Evolutionary conservation across 2,888 invertebrate genomes (phyloP), one percentile per base, ranked within the genome.

Genomic region (Xanthia togata): DNA sequence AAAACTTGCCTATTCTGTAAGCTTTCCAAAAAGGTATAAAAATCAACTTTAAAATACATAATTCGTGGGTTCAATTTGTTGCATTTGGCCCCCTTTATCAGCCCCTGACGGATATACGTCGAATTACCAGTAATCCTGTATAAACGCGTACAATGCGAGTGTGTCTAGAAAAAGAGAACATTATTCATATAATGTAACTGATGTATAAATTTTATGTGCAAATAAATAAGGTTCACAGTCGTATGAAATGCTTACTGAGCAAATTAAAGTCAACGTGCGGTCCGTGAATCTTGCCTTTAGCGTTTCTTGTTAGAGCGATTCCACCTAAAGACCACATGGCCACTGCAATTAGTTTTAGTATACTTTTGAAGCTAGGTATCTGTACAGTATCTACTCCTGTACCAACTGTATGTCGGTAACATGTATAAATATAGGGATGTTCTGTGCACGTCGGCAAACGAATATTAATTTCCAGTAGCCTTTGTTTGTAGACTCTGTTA

Each of bases 381-480:
- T 31, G 47, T 6, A 6, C 8, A 53, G 0, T 64, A 47, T 47
- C 3, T 77, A 70, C 59, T 79, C 79, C 20, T 55, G 17, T 4
- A 11, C 31, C 26, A 50, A 50, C 76, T 35, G 14, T 50, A 20
- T 57, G 23, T 69, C n/a, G 14, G 53, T 41, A 41, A 9, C 47
- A 41, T 47, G 0, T 44, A 64, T 59, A 75, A 14, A 35, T 71
- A 75, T 55, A 70, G 38, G 20, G 26, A 70, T 65, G 64, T 53
- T 41, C 44, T 44, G 26, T 73, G 55, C 69, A 69, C 60, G 60
- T 73, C 14, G 60, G 55, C 55, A 70, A 70, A 69, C 70, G 53
- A 81, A 70, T 78, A 84, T 81, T 86, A 84, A 87, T 78, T 84
- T 76, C 72, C 62, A 75, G 71, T 59, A 63, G 62, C 72, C 53